Evolutionary conservation across 2,797 vertebrate species (phyloP), one percentile per base, ranked within the genome.

Genomic region (Margarornis squamiger): DNA sequence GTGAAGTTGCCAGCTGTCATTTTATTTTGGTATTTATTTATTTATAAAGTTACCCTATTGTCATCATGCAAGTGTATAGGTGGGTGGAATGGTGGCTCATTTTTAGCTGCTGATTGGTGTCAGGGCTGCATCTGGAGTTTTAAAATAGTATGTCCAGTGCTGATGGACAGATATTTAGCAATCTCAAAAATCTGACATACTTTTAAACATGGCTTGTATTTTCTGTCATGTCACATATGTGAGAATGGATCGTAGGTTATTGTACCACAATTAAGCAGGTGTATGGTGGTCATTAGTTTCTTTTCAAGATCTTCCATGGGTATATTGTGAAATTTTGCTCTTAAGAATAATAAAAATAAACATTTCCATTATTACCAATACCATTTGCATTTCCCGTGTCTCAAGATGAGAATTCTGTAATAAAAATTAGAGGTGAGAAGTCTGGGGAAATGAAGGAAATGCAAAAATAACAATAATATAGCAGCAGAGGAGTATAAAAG

Each of bases 201-300:
- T 92, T 97, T 94, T 74, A 91, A 90, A 83, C 75, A 55, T 63
- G 71, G 68, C 43, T 90, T 87, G 77, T 57, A 74, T 95, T 96
- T 97, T 93, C 94, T 91, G 82, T 95, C 92, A 61, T 62, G 68
- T 94, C 84, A 78, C 67, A 75, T 71, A 48, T 93, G 68, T 76
- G 88, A 92, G 95, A 96, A 96, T 88, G 95, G 90, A 92, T 94
- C 87, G 82, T 90, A 92, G 61, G 78, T 92, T 77, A 36, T 32
- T 85, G n/a, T 87, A 93, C 87, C 54, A 62, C 88, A 92, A 58
- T 68, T 79, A 96, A 76, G 79, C 84, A 95, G 82, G 84, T 91
- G 86, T 95, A 70, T 84, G 95, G 85, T 80, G 92, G 83, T 79
- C 86, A 86, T 96, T 96, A 96, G 93, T 94, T 93, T 84, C 58